Evolutionary conservation across 1,140 invertebrate species (phyloP).

Genomic region (Eulimnadia texana): DNA sequence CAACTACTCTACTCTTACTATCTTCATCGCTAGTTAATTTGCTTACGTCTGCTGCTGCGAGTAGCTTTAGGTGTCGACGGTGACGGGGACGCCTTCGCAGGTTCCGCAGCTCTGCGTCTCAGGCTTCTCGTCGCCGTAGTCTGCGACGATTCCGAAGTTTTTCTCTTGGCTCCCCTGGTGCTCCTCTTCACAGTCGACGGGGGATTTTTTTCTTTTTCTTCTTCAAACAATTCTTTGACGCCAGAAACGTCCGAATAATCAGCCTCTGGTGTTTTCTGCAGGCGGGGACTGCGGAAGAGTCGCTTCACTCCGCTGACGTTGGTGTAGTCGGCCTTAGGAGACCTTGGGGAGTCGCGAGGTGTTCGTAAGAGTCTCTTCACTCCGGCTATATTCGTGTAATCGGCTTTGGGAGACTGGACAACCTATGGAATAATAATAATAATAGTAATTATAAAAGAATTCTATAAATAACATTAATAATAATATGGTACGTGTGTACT

Average conservation of each 20-base stretch:
- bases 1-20: no score
- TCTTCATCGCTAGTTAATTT: no score
- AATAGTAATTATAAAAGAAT: not conserved
- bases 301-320: not conserved
- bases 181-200: no score
- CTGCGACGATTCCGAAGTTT: no score
- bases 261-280: constrained; percentile 9
- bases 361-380: constrained; percentile 18
- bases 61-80: no score
- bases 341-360: constrained; percentile 1
- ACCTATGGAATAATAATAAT: not conserved
- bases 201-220: no score
- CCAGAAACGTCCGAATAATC: constrained; percentile 19
- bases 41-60: no score
- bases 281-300: not conserved
- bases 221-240: constrained; percentile 19
- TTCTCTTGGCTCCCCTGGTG: no score
- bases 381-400: constrained; percentile 16
- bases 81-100: no score
- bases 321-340: constrained; percentile 10
- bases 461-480: not conserved
- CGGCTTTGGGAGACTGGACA: not conserved
- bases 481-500: no score
- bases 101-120: no score
- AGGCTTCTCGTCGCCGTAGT: no score